Evolutionary conservation across 2,113 vertebrate species (phyloP).

Genomic region (Aix galericulata): DNA sequence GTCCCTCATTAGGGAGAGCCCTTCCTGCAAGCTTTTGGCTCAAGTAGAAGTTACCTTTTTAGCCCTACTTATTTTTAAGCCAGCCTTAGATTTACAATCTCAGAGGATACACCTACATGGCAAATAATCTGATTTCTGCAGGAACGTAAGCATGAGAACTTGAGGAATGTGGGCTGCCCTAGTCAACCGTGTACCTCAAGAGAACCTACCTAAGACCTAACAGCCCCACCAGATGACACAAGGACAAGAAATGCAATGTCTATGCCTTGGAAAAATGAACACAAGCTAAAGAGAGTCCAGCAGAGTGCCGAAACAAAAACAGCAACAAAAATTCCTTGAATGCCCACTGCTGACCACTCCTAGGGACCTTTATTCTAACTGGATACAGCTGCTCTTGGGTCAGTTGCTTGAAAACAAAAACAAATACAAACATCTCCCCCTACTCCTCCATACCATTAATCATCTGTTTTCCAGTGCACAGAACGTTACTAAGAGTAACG

Average conservation of each 20-base stretch:
- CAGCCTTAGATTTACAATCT: not conserved
- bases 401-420: slow-evolving; percentile 2
- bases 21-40: not conserved
- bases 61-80: not conserved
- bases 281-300: not conserved
- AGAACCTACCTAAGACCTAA: not conserved
- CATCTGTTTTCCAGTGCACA: not conserved
- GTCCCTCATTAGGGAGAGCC: not conserved
- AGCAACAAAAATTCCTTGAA: not conserved
- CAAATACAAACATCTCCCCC: not conserved
- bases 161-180: not conserved
- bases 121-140: not conserved
- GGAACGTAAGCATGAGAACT: not conserved
- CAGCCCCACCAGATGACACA: not conserved
- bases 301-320: not conserved
- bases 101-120: not conserved
- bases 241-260: not conserved
- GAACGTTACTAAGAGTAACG: not conserved
- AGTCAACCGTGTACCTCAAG: not conserved
- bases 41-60: not conserved
- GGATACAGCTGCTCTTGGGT: slow-evolving; percentile 14
- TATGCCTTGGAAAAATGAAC: not conserved
- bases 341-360: not conserved
- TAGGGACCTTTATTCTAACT: not conserved
- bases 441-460: not conserved